Base-by-base conservation (phyloP, 2,888 invertebrate species). In the Lasioglossum morio region DNA sequence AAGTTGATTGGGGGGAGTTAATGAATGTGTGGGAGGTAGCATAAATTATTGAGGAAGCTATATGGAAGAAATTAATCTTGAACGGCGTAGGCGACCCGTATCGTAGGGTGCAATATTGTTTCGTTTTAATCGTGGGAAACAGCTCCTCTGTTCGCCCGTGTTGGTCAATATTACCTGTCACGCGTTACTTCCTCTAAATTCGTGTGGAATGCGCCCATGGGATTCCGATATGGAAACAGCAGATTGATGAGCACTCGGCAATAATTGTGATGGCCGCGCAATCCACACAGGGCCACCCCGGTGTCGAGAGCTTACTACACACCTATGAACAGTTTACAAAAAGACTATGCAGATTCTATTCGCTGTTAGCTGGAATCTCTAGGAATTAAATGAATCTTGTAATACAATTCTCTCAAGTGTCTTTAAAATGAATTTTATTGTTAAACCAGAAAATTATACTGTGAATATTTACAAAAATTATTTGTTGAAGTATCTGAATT, bases 121-220 rank as follows among this genome's bases (percentile, higher is more conserved):
- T 74, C 75, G 66, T 85, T 85, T 85, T 76, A 77, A 79, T 77
- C 34, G 23, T 79, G 53, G 60, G 79, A 63, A 82, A 66, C 82
- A 46, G 72, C 79, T 57, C 53, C 40, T 77, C 74, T 66, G 81
- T 72, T 80, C 23, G 34, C 43, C 16, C 19, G 72, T 48, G 77
- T 69, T 63, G 46, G 83, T 75, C 87, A 87, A 82, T 88, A 88
- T 87, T 86, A 81, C 57, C 85, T 77, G 81, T 83, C 87, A 77
- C 57, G 75, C 57, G 84, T 84, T 84, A 86, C 79, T 81, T 78
- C 77, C 83, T 87, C 83, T 85, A 87, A 88, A 88, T 87, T 87
- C 87, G 72, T 53, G 75, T 46, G 66, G 83, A 85, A 83, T 85
- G 78, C 83, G 81, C 85, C 83, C 81, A 37, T 60, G 87, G 87